Percentiles rank a stretch among this genome's conserved stretches.
Conservation (phyloP, 2,113 vertebrate genomes). For the Larimichthys polyactis region DNA sequence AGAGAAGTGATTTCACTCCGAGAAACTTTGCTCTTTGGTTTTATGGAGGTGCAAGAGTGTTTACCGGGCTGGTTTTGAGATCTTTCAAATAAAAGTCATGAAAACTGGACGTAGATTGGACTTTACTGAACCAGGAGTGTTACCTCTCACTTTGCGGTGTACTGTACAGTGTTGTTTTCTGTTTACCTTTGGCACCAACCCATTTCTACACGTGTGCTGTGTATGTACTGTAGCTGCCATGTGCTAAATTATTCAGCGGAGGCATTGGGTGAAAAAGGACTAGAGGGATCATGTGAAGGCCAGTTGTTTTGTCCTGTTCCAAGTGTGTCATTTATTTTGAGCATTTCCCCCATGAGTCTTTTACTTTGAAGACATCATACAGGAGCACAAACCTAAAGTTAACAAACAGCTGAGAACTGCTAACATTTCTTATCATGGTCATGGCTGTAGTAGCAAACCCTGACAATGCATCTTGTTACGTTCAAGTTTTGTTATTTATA, state of each 20-base stretch:
- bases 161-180: not conserved
- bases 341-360: too few species aligned
- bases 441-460: too few species aligned
- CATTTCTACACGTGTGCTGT: conserved; percentile 31
- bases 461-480: too few species aligned
- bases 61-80: conserved; percentile 5
- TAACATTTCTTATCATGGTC: too few species aligned
- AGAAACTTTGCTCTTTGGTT: not conserved
- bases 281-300: conserved; percentile 37
- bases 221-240: conserved; percentile 30
- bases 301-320: not conserved
- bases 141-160: conserved; percentile 3
- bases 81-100: conserved; percentile 17
- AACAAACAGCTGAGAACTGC: too few species aligned
- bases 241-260: conserved; percentile 65
- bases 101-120: not conserved
- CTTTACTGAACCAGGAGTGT: not conserved
- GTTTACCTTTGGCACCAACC: conserved; percentile 4
- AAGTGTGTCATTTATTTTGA: conserved; percentile 37
- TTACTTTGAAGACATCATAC: too few species aligned
- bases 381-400: too few species aligned
- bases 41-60: conserved; percentile 6
- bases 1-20: not conserved
- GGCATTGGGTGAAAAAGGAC: conserved; percentile 40
- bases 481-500: too few species aligned